phyloP scores from a whole-genome alignment of 2,113 vertebrate species.

The Ceyx melanurus region DNA sequence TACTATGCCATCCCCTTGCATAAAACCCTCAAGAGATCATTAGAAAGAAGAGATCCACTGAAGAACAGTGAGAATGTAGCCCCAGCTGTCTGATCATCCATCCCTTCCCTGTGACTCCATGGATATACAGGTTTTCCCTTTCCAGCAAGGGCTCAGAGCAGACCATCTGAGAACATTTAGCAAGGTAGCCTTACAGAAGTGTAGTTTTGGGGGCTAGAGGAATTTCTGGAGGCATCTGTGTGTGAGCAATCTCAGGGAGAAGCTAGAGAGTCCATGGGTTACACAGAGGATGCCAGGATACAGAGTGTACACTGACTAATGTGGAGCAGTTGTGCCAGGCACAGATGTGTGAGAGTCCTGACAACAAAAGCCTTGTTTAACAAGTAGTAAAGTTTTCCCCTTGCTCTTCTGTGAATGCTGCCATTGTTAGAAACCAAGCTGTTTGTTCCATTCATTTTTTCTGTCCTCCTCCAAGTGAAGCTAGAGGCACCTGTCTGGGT shows the following conservation, averaged over 20 bases:
- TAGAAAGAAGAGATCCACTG: not conserved
- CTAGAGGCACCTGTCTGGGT: conserved; percentile 23
- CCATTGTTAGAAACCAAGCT: conserved; percentile 4
- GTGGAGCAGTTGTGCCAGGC: conserved; percentile 69
- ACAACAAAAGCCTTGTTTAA: conserved; percentile 70
- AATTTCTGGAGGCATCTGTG: not conserved
- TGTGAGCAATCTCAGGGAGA: not conserved
- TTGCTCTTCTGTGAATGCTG: not conserved
- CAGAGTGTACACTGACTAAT: not conserved
- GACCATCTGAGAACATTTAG: not conserved
- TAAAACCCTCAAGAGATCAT: not conserved
- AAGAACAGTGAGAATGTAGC: not conserved
- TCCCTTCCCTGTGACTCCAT: not conserved
- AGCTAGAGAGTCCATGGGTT: not conserved
- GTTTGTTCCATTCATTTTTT: not conserved
- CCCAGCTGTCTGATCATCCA: not conserved
- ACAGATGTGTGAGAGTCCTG: conserved; percentile 21
- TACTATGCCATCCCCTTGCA: not conserved
- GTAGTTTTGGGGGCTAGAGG: not conserved
- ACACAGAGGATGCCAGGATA: not conserved
- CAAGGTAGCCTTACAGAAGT: rapidly evolving
- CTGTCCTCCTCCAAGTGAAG: not conserved
- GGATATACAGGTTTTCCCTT: no score
- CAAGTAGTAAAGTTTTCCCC: conserved; percentile 20
- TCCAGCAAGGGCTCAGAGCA: no score